Evolutionary conservation across 2,797 vertebrate species (phyloP).

Genomic region (Melanotaenia nigrans): DNA sequence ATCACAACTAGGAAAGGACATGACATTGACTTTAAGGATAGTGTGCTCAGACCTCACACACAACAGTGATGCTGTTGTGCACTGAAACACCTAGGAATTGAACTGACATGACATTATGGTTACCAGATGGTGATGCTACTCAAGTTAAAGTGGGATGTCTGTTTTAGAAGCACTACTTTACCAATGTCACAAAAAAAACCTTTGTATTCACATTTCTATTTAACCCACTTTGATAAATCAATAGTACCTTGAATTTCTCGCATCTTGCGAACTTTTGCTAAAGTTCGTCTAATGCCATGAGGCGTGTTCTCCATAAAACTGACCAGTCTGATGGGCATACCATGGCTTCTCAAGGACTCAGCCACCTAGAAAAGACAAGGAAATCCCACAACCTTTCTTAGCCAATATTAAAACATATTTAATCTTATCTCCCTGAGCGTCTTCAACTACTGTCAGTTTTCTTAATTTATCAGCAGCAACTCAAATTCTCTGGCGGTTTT

Average conservation of each 20-base stretch:
- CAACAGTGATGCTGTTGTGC: background rate
- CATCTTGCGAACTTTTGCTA: constrained; percentile 82
- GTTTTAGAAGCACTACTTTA: background rate
- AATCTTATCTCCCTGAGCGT: background rate
- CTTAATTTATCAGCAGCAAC: background rate
- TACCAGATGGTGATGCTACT: background rate
- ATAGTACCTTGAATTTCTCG: constrained; percentile 80
- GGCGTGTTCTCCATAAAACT: constrained; percentile 79
- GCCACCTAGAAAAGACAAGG: constrained; percentile 73
- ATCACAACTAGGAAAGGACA: constrained; percentile 76
- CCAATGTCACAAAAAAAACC: background rate
- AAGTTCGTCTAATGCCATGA: constrained; percentile 76
- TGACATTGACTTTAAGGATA: background rate
- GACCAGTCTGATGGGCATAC: constrained; percentile 86
- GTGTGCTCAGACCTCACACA: background rate
- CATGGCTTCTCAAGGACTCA: constrained; percentile 80
- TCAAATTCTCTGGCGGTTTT: background rate
- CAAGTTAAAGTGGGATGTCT: background rate
- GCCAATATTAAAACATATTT: background rate
- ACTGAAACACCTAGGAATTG: background rate
- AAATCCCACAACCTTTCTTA: background rate
- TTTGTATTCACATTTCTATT: background rate
- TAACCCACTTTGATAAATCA: background rate
- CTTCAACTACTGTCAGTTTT: background rate
- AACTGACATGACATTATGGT: background rate